A percentile compares a stretch with the other conserved stretches of the same genome.
These are phyloP conservation scores for Maniola hyperantus DNA, from an alignment of 2,888 invertebrate species.

Conservation along the genomic window DNA sequence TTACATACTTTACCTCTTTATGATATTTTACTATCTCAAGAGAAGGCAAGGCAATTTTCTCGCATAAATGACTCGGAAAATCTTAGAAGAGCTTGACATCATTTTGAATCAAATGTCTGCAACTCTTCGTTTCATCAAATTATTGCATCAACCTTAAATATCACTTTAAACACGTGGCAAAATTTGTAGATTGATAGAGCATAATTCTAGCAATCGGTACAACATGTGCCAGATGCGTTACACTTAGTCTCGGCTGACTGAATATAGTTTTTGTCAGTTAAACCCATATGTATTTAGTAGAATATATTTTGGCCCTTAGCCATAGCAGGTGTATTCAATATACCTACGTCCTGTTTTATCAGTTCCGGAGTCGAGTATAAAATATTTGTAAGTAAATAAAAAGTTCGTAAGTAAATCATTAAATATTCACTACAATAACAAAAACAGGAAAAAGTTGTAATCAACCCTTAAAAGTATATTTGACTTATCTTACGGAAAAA, in stretches of 20 bases:
- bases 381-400: background rate
- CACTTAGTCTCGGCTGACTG: conserved; percentile 9
- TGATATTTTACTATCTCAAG: no score
- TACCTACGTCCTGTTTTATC: background rate
- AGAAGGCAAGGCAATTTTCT: no score
- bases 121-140: background rate
- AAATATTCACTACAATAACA: no score
- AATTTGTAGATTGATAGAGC: conserved; percentile 12
- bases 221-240: conserved; percentile 1
- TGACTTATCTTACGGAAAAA: no score
- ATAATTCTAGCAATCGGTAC: background rate
- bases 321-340: background rate
- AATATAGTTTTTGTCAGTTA: conserved; percentile 6
- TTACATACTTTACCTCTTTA: no score
- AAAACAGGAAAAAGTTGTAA: no score
- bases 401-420: background rate
- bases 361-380: background rate
- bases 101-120: no score
- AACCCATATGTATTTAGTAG: conserved; percentile 1
- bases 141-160: background rate
- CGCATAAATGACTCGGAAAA: no score
- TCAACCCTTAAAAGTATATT: no score
- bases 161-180: conserved; percentile 3
- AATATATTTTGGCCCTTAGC: conserved; percentile 2
- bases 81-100: no score